Conservation (phyloP, 1,140 invertebrate species). For the Tetramorium simillimum region DNA sequence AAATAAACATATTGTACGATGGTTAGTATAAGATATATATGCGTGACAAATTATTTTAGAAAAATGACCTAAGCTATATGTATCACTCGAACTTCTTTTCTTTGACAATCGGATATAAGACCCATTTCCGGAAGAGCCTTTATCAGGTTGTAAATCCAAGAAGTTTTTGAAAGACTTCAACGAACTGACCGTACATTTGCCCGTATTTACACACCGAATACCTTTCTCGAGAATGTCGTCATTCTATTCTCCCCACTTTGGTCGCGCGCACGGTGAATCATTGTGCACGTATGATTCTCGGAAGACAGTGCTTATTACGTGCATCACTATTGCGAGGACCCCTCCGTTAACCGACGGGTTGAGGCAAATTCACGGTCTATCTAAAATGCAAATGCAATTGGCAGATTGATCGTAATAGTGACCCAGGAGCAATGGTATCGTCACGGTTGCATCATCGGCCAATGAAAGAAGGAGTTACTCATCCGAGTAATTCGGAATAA, state of each 20-base stretch:
- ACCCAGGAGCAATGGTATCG: conserved; percentile 27
- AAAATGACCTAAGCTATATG: not conserved
- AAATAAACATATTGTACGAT: not conserved
- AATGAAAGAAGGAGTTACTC: conserved; percentile 34
- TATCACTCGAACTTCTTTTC: not conserved
- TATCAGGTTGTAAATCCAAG: not conserved
- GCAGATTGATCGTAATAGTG: conserved; percentile 11
- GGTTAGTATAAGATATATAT: no score
- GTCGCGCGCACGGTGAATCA: conserved; percentile 22
- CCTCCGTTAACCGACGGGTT: conserved; percentile 12
- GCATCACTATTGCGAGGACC: not conserved
- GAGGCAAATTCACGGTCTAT: conserved; percentile 28
- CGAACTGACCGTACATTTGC: not conserved
- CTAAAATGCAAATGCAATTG: conserved; percentile 46
- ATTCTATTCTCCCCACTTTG: not conserved
- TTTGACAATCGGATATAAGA: not conserved
- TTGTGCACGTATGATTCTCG: conserved; percentile 23
- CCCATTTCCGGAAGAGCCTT: not conserved
- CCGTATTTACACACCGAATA: conserved; percentile 46
- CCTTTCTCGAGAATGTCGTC: conserved; percentile 18
- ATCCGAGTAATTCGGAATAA: not conserved
- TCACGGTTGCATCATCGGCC: conserved; percentile 56
- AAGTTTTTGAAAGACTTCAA: conserved; percentile 11
- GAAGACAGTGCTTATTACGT: conserved; percentile 25
- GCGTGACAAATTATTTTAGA: not conserved